Evolutionary conservation across 2,888 invertebrate species (phyloP), one percentile per base, ranked within the genome.

Genomic region (Clusia tigrina): DNA sequence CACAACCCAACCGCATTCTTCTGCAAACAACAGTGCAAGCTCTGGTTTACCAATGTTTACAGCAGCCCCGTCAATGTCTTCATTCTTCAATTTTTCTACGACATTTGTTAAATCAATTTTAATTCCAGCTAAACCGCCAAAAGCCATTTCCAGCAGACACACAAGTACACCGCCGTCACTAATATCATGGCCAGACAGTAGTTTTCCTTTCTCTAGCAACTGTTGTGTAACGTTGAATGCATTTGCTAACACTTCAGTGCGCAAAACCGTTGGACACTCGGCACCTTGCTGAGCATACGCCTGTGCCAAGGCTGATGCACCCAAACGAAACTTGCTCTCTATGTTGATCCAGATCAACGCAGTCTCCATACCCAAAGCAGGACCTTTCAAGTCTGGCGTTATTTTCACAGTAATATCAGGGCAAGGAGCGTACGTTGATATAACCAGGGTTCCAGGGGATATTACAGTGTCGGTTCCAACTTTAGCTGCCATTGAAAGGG

Each of bases 371-470:
- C 87, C 86, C 56, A 81, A 73, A 0, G 86, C 84, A 0, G 91
- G 90, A 56, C 88, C 87, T 83, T 93, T 93, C 1, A 98, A 85
- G 76, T 96, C 95, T 0, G 98, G 98, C n/a, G 97, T 97, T 0
- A 97, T 89, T 69, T 91, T 88, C 54, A 90, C 87, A 3, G 88
- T 88, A 17, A 99, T 89, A 80, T 99, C 94, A 0, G 95, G 93
- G 81, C 98, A 98, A 0, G 96, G 95, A 0, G 95, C 98, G 82
- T 98, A 99, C 0, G 94, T 91, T 0, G 98, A 98, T n/a, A 99
- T 89, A 0, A 98, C 98, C 58, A 98, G 85, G 0, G 96, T 94
- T 20, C 96, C 96, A 32, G 93, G 92, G 0, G 92, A 90, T 78
- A 90, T 91, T 0, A 93, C 88, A 69, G 88, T 86, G 62, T 90